Evolutionary conservation across 2,113 vertebrate genomes (phyloP).

Genomic region (Tor tambroides): DNA sequence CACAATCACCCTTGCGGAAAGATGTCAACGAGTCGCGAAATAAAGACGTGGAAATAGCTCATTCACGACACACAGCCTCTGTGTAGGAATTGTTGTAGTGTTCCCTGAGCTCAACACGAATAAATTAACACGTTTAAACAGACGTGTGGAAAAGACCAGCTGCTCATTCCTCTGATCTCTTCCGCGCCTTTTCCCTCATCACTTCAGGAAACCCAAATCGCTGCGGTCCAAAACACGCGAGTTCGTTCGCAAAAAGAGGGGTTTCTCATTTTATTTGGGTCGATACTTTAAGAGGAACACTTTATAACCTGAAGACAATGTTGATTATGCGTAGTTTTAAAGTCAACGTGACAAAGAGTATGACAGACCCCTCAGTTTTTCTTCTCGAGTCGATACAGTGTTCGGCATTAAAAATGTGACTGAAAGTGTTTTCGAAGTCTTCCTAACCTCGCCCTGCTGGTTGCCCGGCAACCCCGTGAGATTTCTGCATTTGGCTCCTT

Average conservation of each 20-base stretch:
- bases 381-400: neutral
- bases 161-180: neutral
- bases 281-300: neutral
- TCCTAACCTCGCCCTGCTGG: neutral
- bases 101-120: neutral
- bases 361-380: neutral
- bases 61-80: neutral
- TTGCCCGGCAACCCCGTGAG: conserved; percentile 18
- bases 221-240: neutral
- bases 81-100: neutral
- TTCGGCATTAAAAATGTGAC: neutral
- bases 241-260: neutral
- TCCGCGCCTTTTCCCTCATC: neutral
- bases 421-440: neutral
- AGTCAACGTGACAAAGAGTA: neutral
- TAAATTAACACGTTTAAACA: conserved; percentile 31
- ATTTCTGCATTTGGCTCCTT: conserved; percentile 26
- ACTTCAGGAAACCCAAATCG: neutral
- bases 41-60: neutral
- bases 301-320: neutral
- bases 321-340: neutral
- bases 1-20: neutral
- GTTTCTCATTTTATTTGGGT: neutral
- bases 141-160: conserved; percentile 13
- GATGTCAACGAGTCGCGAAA: neutral